phyloP scores from a whole-genome alignment of 2,797 vertebrate species.

The Emys orbicularis region DNA sequence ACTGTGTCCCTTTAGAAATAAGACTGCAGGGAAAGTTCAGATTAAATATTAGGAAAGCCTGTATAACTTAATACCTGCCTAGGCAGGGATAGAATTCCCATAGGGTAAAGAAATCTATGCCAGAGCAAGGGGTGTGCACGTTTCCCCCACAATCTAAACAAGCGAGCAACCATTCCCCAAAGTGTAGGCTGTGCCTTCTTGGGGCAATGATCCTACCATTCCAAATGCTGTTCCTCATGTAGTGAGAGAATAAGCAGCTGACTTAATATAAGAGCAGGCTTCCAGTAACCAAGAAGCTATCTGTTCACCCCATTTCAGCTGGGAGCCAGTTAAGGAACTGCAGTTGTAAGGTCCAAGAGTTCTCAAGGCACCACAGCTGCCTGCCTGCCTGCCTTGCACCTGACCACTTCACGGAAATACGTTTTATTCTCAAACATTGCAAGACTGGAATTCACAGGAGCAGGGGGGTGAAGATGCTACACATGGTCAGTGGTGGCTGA shows the following conservation, averaged over 20 bases:
- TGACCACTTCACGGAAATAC: neutral
- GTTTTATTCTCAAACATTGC: neutral
- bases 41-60: neutral
- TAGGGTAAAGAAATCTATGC: neutral
- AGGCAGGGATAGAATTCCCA: too few species aligned
- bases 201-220: neutral
- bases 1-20: neutral
- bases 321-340: neutral
- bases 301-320: neutral
- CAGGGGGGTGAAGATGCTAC: neutral
- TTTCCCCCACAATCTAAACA: neutral
- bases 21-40: neutral
- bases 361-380: neutral
- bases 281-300: too few species aligned
- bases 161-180: neutral
- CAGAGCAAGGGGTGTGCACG: neutral
- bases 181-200: neutral
- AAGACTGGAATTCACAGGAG: neutral
- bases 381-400: neutral
- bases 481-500: neutral
- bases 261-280: neutral
- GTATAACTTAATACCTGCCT: too few species aligned
- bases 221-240: neutral
- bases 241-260: neutral
- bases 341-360: neutral